Conservation (phyloP, 1,140 invertebrate genomes). For the Drosophila nigromelanica region DNA sequence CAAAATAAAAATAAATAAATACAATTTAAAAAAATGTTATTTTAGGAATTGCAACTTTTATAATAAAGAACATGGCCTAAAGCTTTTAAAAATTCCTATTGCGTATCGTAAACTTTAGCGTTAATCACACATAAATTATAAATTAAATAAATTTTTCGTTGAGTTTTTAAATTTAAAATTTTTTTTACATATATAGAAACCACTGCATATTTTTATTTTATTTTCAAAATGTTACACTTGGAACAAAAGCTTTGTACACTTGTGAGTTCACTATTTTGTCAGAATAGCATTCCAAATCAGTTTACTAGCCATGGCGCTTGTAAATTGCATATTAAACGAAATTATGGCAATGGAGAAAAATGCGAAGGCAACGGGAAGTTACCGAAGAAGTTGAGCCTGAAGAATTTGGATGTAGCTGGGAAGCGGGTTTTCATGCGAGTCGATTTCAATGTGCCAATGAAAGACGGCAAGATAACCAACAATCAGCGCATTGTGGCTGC, state of each 20-base stretch:
- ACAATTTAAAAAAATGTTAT: neutral
- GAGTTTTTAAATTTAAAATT: neutral
- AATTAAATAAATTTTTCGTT: neutral
- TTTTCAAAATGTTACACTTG: slow-evolving; percentile 7
- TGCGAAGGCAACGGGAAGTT: neutral
- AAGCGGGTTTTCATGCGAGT: slow-evolving; percentile 95
- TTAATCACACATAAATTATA: neutral
- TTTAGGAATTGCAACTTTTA: neutral
- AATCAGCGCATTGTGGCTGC: slow-evolving; percentile 98
- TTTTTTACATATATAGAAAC: neutral
- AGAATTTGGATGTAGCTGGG: slow-evolving; percentile 89
- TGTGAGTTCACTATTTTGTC: neutral
- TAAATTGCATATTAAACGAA: neutral
- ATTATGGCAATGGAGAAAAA: neutral
- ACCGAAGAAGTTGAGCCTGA: slow-evolving; percentile 91
- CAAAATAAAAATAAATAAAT: neutral
- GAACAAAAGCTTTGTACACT: neutral
- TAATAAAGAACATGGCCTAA: neutral
- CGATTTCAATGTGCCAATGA: slow-evolving; percentile 99
- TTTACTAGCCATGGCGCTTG: neutral
- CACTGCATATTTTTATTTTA: neutral
- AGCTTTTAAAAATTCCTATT: neutral
- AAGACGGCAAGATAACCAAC: slow-evolving; percentile 98
- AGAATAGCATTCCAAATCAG: neutral
- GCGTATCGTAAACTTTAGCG: neutral